Conservation (phyloP, 1,140 invertebrate species). For the Calliopsis andreniformis region DNA sequence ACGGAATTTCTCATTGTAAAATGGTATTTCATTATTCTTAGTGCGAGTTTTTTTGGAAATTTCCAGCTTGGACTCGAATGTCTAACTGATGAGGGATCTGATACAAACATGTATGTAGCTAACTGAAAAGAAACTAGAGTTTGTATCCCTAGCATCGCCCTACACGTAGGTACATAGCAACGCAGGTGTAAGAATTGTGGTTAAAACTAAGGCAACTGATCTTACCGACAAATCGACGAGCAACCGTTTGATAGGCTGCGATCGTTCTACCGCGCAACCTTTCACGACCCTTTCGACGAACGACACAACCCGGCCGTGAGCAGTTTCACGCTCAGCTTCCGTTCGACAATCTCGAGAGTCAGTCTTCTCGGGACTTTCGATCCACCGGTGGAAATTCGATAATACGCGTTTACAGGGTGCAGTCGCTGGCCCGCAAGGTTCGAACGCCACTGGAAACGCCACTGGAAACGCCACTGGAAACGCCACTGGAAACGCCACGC, state of each 20-base stretch:
- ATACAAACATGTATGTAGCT: no score
- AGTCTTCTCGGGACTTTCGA: slow-evolving; percentile 38
- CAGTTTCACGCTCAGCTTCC: slow-evolving; percentile 39
- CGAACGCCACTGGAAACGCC: slow-evolving; percentile 66
- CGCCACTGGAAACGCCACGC: slow-evolving; percentile 65
- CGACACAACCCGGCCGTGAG: slow-evolving; percentile 4
- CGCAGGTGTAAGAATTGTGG: no score
- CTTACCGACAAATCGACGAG: not conserved
- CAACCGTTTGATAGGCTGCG: slow-evolving; percentile 15
- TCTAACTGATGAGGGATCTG: no score
- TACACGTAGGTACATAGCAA: no score
- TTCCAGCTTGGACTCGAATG: no score
- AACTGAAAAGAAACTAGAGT: no score
- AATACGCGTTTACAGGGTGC: slow-evolving; percentile 54
- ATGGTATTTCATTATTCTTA: no score
- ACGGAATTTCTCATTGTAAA: no score
- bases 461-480: slow-evolving; percentile 64
- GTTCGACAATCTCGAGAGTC: slow-evolving; percentile 33
- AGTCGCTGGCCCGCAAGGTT: slow-evolving; percentile 63
- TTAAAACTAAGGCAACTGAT: not conserved
- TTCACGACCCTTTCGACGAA: not conserved
- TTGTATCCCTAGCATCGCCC: no score
- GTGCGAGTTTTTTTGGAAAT: no score
- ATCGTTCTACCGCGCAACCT: not conserved
- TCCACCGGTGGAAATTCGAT: slow-evolving; percentile 59